Evolutionary conservation across 2,113 vertebrate species (phyloP), one percentile per base, ranked within the genome.

Genomic region (Casuarius casuarius): DNA sequence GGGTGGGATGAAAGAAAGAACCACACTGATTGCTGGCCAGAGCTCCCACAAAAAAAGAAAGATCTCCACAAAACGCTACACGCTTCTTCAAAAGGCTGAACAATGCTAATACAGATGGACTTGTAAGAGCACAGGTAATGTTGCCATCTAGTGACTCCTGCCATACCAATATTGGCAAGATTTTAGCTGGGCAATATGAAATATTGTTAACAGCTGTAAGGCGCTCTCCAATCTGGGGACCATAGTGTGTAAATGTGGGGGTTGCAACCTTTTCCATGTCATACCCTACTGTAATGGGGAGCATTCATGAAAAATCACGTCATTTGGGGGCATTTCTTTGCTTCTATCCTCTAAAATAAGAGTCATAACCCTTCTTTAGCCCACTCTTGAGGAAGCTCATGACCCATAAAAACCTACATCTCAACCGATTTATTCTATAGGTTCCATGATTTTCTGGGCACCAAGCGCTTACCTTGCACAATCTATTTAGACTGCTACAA

Each of bases 141-240:
- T 97, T 97, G 95, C 89, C 92, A 94, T 51, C 95, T 96, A 95
- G 92, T 94, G 95, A 93, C 90, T 96, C 76, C 80, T 93, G 56
- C 72, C 90, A 81, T 9, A 87, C 38, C 70, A 90, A 63, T 89
- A 75, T 89, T 84, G 80, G 38, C 65, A 94, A 31, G 46, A 68
- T 33, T 86, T 94, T 46, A 28, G 49, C 26, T 67, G 72, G 49
- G 21, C 28, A 86, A 1, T 25, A 22, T 62, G 10, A 66, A 62
- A 7, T 31, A 80, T 25, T 33, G 26, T 83, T 28, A 81, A 70
- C 13, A 93, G 8, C 33, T 80, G 3, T 5, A 54, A 12, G 16
- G 12, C 8, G 65, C 59, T 75, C 72, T 88, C 67, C 19, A 81
- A 2, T 26, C 33, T 44, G 38, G 25, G 12, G 11, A 11, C n/a